phyloP scores from a whole-genome alignment of 2,113 vertebrate genomes.

The Poeciliopsis occidentalis region DNA sequence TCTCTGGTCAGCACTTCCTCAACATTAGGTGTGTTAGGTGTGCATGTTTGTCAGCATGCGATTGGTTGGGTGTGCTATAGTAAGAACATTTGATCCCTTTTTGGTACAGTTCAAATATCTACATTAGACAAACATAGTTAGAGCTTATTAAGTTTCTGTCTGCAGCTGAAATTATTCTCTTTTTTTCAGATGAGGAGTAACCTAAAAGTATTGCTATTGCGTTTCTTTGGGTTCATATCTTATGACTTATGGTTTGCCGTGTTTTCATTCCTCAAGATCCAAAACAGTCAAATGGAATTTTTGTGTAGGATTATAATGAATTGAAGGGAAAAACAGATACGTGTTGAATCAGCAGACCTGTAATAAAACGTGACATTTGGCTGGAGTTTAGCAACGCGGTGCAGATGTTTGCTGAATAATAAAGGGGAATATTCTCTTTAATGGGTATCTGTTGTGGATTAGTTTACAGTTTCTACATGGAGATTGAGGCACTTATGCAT shows the following conservation, averaged over 20 bases:
- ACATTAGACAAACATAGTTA: background rate
- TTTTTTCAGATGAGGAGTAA: background rate
- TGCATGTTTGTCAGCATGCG: background rate
- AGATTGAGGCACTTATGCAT: slow-evolving; percentile 16
- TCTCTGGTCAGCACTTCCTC: background rate
- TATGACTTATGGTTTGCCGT: background rate
- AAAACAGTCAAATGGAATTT: background rate
- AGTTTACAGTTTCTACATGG: slow-evolving; percentile 28
- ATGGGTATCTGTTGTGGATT: slow-evolving; percentile 35
- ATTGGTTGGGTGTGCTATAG: background rate
- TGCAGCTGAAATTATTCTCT: background rate
- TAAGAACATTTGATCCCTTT: background rate
- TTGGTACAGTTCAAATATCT: background rate
- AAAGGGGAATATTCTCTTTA: slow-evolving; percentile 10
- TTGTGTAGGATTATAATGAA: background rate
- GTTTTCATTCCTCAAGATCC: background rate
- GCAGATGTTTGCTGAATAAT: background rate
- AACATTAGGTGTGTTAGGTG: background rate
- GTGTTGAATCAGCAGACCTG: background rate
- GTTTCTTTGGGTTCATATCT: background rate
- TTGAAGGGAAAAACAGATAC: background rate
- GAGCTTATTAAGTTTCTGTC: background rate
- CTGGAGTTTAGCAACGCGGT: background rate
- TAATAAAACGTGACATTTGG: background rate
- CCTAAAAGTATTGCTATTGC: background rate